Base-by-base conservation (phyloP, 2,113 vertebrate genomes). In the Ascaphus truei region DNA sequence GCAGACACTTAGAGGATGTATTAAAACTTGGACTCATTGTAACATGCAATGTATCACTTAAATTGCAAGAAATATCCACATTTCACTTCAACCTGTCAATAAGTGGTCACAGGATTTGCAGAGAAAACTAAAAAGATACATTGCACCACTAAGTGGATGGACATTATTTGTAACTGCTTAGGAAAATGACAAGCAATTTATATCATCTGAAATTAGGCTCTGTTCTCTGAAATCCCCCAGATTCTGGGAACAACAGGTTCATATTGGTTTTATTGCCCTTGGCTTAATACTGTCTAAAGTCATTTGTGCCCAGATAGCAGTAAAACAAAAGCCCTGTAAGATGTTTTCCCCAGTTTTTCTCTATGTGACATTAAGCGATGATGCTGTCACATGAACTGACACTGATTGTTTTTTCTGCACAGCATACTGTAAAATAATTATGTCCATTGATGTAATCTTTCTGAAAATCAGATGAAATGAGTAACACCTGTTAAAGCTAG, bases 171-270 rank as follows among this genome's bases (percentile, higher is more conserved):
- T n/a, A n/a, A 47, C 68, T 47, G 13, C 61, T 78, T 72, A 68
- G 47, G 60, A 72, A 73, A 78, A 76, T 60, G 69, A 75, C 68
- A 71, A 73, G 58, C 55, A 43, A 66, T 77, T 76, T 74, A 53
- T 75, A 39, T 18, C 0, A 2, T 48, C n/a, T 75, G 33, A 61
- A 75, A 43, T 3, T 0, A 1, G 60, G 45, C 39, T 68, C 61
- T 9, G 25, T 50, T 72, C 59, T 37, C 4, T 67, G 18, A 1
- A 0, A 69, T 67, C 65, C 45, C 34, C 27, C 20, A 13, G 73
- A 55, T 74, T 72, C 75, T 76, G 62, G 45, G 51, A 80, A 79
- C 51, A 72, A 73, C 72, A 47, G 23, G 48, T 71, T 72, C 20
- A 1, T 0, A 3, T 72, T 48, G 39, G 41, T n/a, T 76, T 80